Conservation (phyloP, 1,140 invertebrate species). For the Maconellicoccus hirsutus region DNA sequence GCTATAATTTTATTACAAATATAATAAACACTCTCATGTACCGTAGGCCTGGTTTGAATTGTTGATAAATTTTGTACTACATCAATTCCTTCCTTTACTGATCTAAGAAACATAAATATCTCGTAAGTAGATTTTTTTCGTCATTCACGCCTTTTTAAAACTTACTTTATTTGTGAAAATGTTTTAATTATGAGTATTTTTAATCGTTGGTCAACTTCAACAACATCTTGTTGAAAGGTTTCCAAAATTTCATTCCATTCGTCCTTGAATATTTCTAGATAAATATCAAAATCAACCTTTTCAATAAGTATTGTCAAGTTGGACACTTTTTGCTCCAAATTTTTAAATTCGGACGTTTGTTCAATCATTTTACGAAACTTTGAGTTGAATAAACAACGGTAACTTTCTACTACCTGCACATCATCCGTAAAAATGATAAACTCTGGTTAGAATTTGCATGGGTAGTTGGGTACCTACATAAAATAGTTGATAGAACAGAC, state of each 20-base stretch:
- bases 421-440: too few species aligned
- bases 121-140: background rate
- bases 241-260: conserved; percentile 12
- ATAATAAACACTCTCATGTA: background rate
- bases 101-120: background rate
- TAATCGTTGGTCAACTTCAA: conserved; percentile 4
- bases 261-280: conserved; percentile 16
- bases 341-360: background rate
- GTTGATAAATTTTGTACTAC: background rate
- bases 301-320: background rate
- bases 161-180: conserved; percentile 7
- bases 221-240: background rate
- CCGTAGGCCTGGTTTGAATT: background rate
- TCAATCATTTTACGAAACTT: background rate
- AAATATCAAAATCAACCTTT: conserved; percentile 14
- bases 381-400: background rate
- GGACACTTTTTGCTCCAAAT: background rate
- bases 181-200: conserved; percentile 8
- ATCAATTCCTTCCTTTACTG: background rate
- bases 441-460: too few species aligned
- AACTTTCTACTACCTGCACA: background rate
- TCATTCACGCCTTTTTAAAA: background rate
- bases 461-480: background rate
- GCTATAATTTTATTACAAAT: conserved; percentile 13
- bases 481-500: background rate